These are phyloP conservation scores for Propithecus deckenii DNA, from an alignment of 2,797 vertebrate genomes.

Conservation along the genomic window DNA sequence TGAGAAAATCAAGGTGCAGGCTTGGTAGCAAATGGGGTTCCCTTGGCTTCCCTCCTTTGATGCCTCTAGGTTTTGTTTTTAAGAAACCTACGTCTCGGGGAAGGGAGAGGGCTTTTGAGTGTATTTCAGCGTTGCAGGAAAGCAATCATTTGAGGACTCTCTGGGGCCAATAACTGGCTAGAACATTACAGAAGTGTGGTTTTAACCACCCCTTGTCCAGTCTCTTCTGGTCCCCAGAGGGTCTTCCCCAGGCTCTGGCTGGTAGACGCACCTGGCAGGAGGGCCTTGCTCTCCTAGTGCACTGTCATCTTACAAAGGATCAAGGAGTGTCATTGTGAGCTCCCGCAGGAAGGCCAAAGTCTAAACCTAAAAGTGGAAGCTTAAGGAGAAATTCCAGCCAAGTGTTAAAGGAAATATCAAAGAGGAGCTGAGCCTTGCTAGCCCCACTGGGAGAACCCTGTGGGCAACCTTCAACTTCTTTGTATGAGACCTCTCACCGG, in stretches of 20 bases:
- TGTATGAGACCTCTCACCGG: not conserved
- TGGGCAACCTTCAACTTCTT: not conserved
- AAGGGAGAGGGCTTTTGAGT: not conserved
- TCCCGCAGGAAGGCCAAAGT: not conserved
- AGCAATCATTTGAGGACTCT: not conserved
- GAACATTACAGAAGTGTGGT: not conserved
- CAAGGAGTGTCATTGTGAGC: not conserved
- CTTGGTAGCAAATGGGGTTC: not conserved
- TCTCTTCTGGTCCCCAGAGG: not conserved
- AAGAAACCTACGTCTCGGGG: not conserved
- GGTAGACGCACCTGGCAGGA: not conserved
- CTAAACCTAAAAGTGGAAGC: not conserved
- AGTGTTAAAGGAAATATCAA: not conserved
- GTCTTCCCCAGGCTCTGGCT: not conserved
- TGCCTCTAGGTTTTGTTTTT: not conserved
- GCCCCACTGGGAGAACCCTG: not conserved
- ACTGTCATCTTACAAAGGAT: not conserved
- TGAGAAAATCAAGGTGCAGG: not conserved
- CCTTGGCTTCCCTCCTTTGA: not conserved
- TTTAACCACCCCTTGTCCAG: not conserved
- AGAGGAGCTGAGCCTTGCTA: not conserved
- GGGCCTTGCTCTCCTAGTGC: too few species aligned
- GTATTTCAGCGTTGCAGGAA: not conserved
- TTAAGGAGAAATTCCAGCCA: not conserved
- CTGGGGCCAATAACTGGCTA: not conserved